Percentiles rank a stretch among this genome's conserved stretches.
Conservation (phyloP, 1,140 invertebrate species). For the Drosophila fuyamai region DNA sequence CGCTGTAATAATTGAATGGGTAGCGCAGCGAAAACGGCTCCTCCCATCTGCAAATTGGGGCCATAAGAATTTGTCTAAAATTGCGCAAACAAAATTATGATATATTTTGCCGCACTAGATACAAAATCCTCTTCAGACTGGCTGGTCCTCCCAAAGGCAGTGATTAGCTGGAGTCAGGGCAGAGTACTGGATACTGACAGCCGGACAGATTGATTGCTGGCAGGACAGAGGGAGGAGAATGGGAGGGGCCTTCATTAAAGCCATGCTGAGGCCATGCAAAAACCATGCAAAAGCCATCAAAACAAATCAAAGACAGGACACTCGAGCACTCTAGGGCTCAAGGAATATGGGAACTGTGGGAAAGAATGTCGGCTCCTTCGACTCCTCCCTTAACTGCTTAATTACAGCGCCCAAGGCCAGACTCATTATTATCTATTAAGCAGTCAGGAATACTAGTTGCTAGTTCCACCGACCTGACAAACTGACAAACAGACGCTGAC, state of each 20-base stretch:
- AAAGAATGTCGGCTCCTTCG: conserved; percentile 48
- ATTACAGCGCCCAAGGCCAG: conserved; percentile 79
- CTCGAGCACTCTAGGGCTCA: conserved; percentile 38
- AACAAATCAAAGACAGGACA: conserved; percentile 80
- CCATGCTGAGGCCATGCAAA: conserved; percentile 39
- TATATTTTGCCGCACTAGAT: conserved; percentile 49
- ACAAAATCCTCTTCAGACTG: conserved; percentile 18
- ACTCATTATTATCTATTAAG: conserved; percentile 78
- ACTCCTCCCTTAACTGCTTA: conserved; percentile 76
- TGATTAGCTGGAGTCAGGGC: conserved; percentile 54
- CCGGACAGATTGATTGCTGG: conserved; percentile 69
- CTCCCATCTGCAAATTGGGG: conserved; percentile 34
- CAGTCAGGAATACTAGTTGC: conserved; percentile 62
- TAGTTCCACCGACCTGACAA: conserved; percentile 39
- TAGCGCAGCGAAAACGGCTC: conserved; percentile 10
- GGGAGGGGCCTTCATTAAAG: conserved; percentile 65
- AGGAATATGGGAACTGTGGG: conserved; percentile 55
- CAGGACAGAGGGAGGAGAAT: not conserved
- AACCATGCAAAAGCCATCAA: conserved; percentile 61
- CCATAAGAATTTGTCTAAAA: conserved; percentile 68
- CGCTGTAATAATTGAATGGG: conserved; percentile 61
- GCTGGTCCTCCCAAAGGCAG: not conserved
- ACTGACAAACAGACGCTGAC: conserved; percentile 56
- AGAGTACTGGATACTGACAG: conserved; percentile 16
- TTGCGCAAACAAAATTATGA: conserved; percentile 79